A percentile compares a stretch with the other conserved stretches of the same genome.
Evolutionary conservation across 2,888 invertebrate genomes (phyloP).

Genomic region (Odontocerum albicorne): DNA sequence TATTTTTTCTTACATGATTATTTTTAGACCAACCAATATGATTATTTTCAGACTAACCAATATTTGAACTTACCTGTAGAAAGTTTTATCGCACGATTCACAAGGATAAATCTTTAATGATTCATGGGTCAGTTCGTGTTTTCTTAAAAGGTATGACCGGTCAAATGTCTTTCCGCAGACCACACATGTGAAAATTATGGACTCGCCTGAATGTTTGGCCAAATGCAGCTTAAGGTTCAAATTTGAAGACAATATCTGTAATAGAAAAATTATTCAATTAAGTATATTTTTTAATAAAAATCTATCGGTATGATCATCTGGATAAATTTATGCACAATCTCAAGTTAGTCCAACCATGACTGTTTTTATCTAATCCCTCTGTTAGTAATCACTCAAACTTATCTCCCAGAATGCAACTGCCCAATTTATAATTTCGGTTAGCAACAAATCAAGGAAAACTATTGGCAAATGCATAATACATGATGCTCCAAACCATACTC

Average conservation of each 20-base stretch:
- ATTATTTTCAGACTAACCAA: not conserved
- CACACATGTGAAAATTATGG: slow-evolving; percentile 18
- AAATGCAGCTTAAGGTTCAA: slow-evolving; percentile 21
- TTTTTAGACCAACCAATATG: too few relatives aligned
- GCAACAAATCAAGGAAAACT: too few relatives aligned
- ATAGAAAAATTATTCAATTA: not conserved
- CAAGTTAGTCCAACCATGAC: too few relatives aligned
- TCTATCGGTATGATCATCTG: too few relatives aligned
- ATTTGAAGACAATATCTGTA: slow-evolving; percentile 11
- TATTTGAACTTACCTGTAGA: slow-evolving; percentile 39
- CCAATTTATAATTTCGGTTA: too few relatives aligned
- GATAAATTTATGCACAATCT: too few relatives aligned
- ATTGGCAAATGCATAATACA: too few relatives aligned
- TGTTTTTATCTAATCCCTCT: too few relatives aligned
- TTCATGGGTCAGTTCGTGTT: slow-evolving; percentile 53
- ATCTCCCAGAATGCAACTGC: too few relatives aligned
- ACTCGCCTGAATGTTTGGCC: slow-evolving; percentile 24
- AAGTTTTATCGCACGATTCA: slow-evolving; percentile 47
- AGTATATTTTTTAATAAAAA: not conserved
- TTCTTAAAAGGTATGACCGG: slow-evolving; percentile 49
- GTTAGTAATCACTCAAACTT: too few relatives aligned
- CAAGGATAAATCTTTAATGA: slow-evolving; percentile 47
- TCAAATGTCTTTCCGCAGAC: slow-evolving; percentile 50
- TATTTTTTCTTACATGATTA: too few relatives aligned
- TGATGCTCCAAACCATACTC: too few relatives aligned